Conservation (phyloP, 2,797 vertebrate species). For the Acrossocheilus wenchowensis region DNA sequence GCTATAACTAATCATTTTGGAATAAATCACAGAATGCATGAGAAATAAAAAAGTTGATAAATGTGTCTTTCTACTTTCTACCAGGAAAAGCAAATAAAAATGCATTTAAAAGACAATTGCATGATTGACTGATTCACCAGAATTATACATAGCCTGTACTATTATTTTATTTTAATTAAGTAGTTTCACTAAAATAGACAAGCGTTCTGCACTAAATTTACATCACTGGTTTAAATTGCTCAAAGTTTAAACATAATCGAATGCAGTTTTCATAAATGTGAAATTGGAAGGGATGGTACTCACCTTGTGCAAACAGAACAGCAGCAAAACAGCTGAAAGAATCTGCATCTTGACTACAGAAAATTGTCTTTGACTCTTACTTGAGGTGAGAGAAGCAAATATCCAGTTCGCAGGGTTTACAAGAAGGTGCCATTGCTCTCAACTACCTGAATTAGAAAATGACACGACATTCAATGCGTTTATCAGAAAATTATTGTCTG, state of each 20-base stretch:
- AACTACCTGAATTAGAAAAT: conserved; percentile 32
- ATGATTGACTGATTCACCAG: neutral
- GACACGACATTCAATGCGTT: conserved; percentile 16
- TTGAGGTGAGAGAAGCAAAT: conserved; percentile 68
- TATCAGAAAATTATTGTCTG: neutral
- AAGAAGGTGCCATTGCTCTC: conserved; percentile 46
- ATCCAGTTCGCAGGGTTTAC: conserved; percentile 69
- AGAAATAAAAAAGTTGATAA: neutral
- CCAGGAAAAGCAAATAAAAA: neutral
- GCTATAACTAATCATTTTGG: neutral
- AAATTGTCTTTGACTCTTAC: conserved; percentile 65
- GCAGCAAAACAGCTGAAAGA: conserved; percentile 70
- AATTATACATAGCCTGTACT: neutral
- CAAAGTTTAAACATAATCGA: neutral
- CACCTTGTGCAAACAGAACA: conserved; percentile 78
- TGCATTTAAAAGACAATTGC: neutral
- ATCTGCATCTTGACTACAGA: conserved; percentile 72
- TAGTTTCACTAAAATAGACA: neutral
- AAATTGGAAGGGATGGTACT: conserved; percentile 49
- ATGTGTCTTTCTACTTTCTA: neutral
- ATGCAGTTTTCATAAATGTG: neutral
- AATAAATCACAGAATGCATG: neutral
- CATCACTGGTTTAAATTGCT: neutral
- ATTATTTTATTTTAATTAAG: neutral
- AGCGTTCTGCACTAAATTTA: neutral